phyloP scores from a whole-genome alignment of 2,113 vertebrate species.

The Alectura lathami region DNA sequence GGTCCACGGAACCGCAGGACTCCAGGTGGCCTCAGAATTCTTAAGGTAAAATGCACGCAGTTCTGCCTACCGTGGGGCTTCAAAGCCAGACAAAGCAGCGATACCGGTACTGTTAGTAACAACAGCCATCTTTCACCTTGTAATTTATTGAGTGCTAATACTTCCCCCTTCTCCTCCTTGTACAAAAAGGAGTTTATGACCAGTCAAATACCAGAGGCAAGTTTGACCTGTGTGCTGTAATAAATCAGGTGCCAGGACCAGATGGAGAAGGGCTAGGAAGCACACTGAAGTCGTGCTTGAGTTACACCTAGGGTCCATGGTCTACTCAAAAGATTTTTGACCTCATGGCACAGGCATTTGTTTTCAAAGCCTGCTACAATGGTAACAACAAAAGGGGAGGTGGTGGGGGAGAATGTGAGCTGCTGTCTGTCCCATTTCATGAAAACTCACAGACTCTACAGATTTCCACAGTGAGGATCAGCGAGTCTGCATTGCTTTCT shows the following conservation, averaged over 20 bases:
- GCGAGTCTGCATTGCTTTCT: background rate
- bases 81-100: background rate
- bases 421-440: background rate
- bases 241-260: constrained; percentile 39
- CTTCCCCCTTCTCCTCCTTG: background rate
- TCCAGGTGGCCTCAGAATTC: background rate
- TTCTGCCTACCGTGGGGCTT: background rate
- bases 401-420: background rate
- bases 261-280: background rate
- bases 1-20: background rate
- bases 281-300: background rate
- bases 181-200: constrained; percentile 20
- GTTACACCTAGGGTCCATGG: background rate
- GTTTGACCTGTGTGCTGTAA: background rate
- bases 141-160: constrained; percentile 11
- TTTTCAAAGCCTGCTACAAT: background rate
- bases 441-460: background rate
- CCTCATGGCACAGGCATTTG: background rate
- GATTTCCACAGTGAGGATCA: background rate
- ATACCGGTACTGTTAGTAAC: background rate
- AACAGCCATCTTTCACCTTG: background rate
- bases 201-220: background rate
- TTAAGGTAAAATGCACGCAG: background rate
- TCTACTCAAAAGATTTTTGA: background rate
- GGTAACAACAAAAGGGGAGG: background rate